A percentile compares a stretch with the other conserved stretches of the same genome.
These are phyloP conservation scores for Erithacus rubecula DNA, from an alignment of 2,797 vertebrate genomes.

Conservation along the genomic window DNA sequence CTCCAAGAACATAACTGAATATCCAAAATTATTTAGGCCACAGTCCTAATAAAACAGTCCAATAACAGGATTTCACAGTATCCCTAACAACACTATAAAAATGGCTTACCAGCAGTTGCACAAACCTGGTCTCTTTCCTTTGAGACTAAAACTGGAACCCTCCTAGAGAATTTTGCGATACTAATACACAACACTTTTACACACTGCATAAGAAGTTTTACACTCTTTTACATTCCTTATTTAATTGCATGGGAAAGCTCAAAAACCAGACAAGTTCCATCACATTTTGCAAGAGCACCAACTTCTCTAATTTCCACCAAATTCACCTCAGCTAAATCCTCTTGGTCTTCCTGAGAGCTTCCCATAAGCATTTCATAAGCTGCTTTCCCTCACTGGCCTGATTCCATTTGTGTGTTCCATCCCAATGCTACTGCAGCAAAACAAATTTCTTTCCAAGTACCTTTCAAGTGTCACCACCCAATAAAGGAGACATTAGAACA, in stretches of 20 bases:
- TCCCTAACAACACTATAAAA: background rate
- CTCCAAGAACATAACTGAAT: background rate
- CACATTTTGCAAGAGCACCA: background rate
- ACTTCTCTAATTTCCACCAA: background rate
- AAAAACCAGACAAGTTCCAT: background rate
- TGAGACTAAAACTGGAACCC: background rate
- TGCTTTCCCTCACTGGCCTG: background rate
- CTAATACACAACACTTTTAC: background rate
- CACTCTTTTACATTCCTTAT: background rate
- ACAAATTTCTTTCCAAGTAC: background rate
- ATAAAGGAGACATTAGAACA: background rate
- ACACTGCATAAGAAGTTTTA: background rate
- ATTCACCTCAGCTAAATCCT: background rate
- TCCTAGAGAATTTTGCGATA: background rate
- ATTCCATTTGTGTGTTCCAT: background rate
- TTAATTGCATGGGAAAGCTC: background rate
- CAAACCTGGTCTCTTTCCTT: background rate
- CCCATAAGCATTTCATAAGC: background rate
- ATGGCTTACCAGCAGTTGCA: background rate
- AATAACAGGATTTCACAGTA: background rate
- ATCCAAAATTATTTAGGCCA: background rate
- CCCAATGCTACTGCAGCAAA: fast-evolving
- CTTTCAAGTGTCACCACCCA: background rate
- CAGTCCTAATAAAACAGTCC: background rate
- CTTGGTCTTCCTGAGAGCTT: background rate